These are phyloP conservation scores for Oryctolagus cuniculus DNA, from an alignment of 2,113 vertebrate genomes.

Conservation along the genomic window mOryCun1.1 NC_091436.1:168658501-168659000, in stretches of 20 bases:
- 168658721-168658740: background rate
- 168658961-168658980: background rate
- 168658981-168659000: background rate
- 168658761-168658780: background rate
- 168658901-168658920: conserved; percentile 25
- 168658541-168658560: background rate
- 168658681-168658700: background rate
- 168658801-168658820: background rate
- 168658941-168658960: background rate
- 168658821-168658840: background rate
- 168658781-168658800: background rate
- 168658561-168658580: conserved; percentile 24
- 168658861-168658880: background rate
- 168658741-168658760: background rate
- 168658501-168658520: too few species aligned
- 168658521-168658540: too few species aligned
- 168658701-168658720: conserved; percentile 13
- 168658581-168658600: background rate
- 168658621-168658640: background rate
- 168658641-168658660: conserved; percentile 18
- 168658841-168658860: background rate
- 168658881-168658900: background rate
- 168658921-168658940: background rate
- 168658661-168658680: background rate
- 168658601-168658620: background rate